These are phyloP conservation scores for Tanypteryx hageni DNA, from an alignment of 2,888 invertebrate genomes.

Conservation along the genomic window DNA sequence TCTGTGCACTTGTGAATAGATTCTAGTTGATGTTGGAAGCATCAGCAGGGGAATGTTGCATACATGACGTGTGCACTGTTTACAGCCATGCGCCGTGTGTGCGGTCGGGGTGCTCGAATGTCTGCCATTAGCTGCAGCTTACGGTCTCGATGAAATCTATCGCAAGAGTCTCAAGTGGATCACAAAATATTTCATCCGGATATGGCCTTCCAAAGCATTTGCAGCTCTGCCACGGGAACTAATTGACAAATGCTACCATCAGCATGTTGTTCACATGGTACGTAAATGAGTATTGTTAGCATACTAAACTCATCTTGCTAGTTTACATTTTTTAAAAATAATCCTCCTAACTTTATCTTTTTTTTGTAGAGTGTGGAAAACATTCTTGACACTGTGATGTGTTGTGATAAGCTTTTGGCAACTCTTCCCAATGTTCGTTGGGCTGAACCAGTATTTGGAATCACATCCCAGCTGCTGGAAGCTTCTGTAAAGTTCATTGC, in stretches of 20 bases:
- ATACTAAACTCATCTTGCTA: neutral
- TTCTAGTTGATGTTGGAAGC: neutral
- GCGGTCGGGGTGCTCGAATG: conserved; percentile 92
- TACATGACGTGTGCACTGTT: conserved; percentile 68
- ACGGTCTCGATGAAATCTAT: conserved; percentile 91
- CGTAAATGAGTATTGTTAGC: conserved; percentile 68
- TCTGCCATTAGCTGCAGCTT: conserved; percentile 89
- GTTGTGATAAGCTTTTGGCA: conserved; percentile 88
- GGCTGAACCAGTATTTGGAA: conserved; percentile 87
- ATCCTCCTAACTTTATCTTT: neutral
- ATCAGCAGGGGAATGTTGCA: neutral
- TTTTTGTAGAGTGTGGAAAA: conserved; percentile 82
- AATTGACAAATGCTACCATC: conserved; percentile 89
- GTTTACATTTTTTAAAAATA: neutral
- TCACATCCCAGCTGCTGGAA: conserved; percentile 88
- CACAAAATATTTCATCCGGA: conserved; percentile 88
- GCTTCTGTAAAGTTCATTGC: conserved; percentile 88
- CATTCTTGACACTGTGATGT: conserved; percentile 88
- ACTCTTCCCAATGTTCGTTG: conserved; percentile 88
- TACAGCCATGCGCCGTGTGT: conserved; percentile 92
- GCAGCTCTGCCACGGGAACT: conserved; percentile 89
- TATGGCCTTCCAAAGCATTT: conserved; percentile 95
- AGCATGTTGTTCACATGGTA: conserved; percentile 87
- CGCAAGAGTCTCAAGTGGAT: conserved; percentile 92
- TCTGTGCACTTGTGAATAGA: too few relatives aligned